These are phyloP conservation scores for Silurus lanzhouensis DNA, from an alignment of 2,797 vertebrate species.

Conservation along the genomic window DNA sequence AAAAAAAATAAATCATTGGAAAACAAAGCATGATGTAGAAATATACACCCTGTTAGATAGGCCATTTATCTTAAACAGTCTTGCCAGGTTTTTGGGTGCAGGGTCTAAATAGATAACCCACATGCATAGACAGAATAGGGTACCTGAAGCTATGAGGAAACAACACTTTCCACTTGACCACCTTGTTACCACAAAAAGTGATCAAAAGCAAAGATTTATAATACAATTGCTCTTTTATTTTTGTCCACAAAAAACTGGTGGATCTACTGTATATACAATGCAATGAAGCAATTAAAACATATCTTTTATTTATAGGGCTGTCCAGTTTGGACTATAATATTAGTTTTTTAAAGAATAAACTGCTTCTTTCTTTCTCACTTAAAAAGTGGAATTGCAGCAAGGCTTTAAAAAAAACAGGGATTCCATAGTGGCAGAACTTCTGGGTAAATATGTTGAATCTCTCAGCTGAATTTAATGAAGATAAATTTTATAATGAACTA, in stretches of 20 bases:
- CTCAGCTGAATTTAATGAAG: background rate
- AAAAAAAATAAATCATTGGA: background rate
- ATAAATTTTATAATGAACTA: background rate
- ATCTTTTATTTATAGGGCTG: background rate
- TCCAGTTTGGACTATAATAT: background rate
- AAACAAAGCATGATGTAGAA: background rate
- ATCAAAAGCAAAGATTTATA: background rate
- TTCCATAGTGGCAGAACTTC: background rate
- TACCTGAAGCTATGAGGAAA: background rate
- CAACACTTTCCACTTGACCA: background rate
- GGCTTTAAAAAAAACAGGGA: background rate
- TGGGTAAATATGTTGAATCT: background rate
- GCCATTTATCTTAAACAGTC: slow-evolving; percentile 4
- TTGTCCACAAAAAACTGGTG: background rate
- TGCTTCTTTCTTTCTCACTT: background rate
- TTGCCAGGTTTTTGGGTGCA: background rate
- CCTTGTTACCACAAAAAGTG: background rate
- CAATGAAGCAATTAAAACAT: background rate
- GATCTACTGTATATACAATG: background rate
- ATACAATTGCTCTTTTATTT: background rate
- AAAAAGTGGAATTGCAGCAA: background rate
- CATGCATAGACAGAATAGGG: background rate
- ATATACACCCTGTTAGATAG: background rate
- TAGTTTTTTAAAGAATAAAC: background rate
- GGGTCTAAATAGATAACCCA: background rate